These are phyloP conservation scores for Drosophila erecta DNA, from an alignment of 1,140 invertebrate genomes.

Conservation along the genomic window DNA sequence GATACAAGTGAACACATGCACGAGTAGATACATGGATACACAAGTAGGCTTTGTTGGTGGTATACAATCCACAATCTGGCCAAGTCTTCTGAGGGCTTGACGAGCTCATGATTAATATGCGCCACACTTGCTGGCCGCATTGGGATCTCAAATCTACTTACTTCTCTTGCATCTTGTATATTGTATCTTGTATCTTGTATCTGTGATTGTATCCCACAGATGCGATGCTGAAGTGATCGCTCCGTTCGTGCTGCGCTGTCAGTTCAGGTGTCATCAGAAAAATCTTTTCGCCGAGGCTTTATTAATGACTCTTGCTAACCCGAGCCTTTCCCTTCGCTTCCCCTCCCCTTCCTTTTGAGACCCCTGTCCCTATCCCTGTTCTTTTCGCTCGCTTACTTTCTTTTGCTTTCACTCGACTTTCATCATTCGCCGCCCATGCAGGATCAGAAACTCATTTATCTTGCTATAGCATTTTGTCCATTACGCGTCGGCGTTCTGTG, in stretches of 20 bases:
- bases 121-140: constrained; percentile 55
- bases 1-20: constrained; percentile 23
- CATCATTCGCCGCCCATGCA: constrained; percentile 59
- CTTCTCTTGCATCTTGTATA: constrained; percentile 13
- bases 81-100: constrained; percentile 58
- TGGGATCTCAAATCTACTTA: constrained; percentile 6
- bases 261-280: constrained; percentile 80
- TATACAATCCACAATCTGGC: constrained; percentile 22
- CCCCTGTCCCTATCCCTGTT: constrained; percentile 5
- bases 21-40: constrained; percentile 5
- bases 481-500: constrained; percentile 44
- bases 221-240: constrained; percentile 64
- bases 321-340: constrained; percentile 46
- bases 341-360: constrained; percentile 34
- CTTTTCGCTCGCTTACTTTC: constrained; percentile 48
- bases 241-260: constrained; percentile 61
- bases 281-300: constrained; percentile 74
- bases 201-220: constrained; percentile 45
- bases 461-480: constrained; percentile 33
- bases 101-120: constrained; percentile 80
- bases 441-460: constrained; percentile 76
- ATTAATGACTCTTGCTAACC: constrained; percentile 73
- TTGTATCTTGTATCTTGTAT: constrained; percentile 27
- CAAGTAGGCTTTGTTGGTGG: constrained; percentile 67
- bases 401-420: constrained; percentile 73